Evolutionary conservation across 2,888 invertebrate species (phyloP), one percentile per base, ranked within the genome.

Genomic region (Bimastos eiseni): DNA sequence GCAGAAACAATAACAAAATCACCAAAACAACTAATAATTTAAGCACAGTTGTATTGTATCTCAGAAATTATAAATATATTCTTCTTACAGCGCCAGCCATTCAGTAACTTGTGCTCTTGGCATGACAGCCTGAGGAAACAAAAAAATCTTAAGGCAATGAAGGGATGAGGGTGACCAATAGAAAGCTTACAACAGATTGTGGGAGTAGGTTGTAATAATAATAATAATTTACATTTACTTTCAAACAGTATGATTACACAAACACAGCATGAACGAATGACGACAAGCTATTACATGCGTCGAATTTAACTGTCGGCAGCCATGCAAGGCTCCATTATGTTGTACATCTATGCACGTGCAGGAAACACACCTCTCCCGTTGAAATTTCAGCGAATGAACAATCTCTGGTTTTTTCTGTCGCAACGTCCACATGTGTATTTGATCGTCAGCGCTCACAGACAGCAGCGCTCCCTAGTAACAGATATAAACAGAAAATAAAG

Each of bases 351-450:
- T 5, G 30, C 17, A 70, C n/a, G 11, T 70, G n/a, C 70, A 38
- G 34, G 34, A 36, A 19, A 89, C 90, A 91, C 92, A 95, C 98
- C 97, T 97, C 96, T 99, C 99, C 94, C 98, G 97, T 96, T 98
- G 98, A 96, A 99, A 99, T 96, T 99, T 98, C 95, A 99, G 97
- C 93, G 98, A 97, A 96, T 99, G 99, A 93, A 98, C 97, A 94
- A 99, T 97, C 96, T 98, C 98, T 91, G 99, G 97, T 96, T 98
- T 98, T 92, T 96, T 98, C 97, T 94, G 98, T 96, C 96, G 93
- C 96, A 98, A 98, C 96, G 97, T 98, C 99, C 99, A 99, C 93
- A 99, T 96, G 96, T 99, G 99, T 91, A 99, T 96, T 94, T 97
- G 97, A 96, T 99, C 98, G 96, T 99, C 99, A 24, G 98, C 97